A percentile compares a stretch with the other conserved stretches of the same genome.
Conservation (phyloP, 1,140 invertebrate genomes). For the Zaprionus taronus region DNA sequence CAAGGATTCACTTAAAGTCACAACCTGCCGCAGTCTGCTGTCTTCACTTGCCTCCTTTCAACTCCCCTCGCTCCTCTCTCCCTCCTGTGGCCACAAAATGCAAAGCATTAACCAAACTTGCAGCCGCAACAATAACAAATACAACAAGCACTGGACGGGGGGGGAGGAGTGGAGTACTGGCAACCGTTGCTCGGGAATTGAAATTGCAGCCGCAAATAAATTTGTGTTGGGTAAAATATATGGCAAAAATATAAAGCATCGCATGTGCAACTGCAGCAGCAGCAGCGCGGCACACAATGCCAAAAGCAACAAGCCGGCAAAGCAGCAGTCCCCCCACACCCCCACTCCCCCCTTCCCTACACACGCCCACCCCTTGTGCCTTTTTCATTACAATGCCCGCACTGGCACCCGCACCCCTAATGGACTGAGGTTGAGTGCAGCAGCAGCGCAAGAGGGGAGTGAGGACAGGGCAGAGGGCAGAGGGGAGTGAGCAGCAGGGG, state of each 20-base stretch:
- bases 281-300: slow-evolving; percentile 66
- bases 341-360: neutral
- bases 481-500: neutral
- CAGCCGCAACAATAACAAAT: slow-evolving; percentile 76
- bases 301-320: slow-evolving; percentile 75
- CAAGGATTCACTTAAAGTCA: slow-evolving; percentile 59
- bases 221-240: slow-evolving; percentile 77
- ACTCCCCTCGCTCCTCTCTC: neutral
- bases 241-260: slow-evolving; percentile 74
- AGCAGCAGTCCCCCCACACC: slow-evolving; percentile 12
- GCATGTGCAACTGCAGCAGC: slow-evolving; percentile 61
- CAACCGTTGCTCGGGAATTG: slow-evolving; percentile 53
- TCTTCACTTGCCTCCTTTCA: too few species aligned
- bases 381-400: slow-evolving; percentile 67
- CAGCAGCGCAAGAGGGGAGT: neutral
- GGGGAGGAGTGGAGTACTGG: neutral
- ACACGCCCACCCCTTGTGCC: slow-evolving; percentile 18
- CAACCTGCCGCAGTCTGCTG: neutral
- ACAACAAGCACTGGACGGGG: slow-evolving; percentile 7
- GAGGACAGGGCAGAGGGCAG: neutral
- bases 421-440: slow-evolving; percentile 26
- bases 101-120: slow-evolving; percentile 78
- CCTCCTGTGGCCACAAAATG: slow-evolving; percentile 42
- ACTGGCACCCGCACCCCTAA: slow-evolving; percentile 20
- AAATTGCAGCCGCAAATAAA: slow-evolving; percentile 82